Percentiles rank a stretch among this genome's conserved stretches.
These are phyloP conservation scores for Eurypyga helias DNA, from an alignment of 2,113 vertebrate species.

Conservation along the genomic window DNA sequence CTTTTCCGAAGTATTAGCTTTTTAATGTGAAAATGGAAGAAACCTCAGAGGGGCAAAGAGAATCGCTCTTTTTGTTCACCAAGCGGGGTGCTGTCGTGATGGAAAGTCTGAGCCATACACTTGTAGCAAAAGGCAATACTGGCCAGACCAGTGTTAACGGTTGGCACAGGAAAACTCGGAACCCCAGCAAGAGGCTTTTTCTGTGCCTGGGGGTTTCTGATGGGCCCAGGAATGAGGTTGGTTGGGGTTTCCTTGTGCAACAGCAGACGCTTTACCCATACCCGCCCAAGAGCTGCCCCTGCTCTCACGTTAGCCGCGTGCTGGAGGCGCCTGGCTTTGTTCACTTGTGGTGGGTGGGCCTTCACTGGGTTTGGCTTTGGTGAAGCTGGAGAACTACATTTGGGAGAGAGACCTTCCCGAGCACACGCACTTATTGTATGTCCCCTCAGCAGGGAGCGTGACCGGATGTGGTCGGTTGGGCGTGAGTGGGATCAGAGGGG, in stretches of 20 bases:
- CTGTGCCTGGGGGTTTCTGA: background rate
- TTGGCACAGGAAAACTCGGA: background rate
- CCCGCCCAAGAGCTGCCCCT: background rate
- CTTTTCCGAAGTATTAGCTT: constrained; percentile 44
- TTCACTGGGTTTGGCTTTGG: background rate
- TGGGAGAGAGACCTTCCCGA: background rate
- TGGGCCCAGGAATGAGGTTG: background rate
- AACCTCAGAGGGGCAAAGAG: background rate
- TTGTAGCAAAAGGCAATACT: constrained; percentile 44
- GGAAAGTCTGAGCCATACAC: constrained; percentile 56
- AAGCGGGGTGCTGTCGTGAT: background rate
- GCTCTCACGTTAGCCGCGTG: background rate
- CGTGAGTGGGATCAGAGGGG: background rate
- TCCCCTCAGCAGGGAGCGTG: constrained; percentile 18
- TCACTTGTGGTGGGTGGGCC: background rate
- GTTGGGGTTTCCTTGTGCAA: background rate
- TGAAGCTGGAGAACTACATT: background rate
- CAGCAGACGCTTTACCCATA: background rate
- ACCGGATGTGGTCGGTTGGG: background rate
- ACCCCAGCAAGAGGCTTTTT: background rate
- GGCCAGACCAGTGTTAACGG: constrained; percentile 49
- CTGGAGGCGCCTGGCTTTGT: background rate
- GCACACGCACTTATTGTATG: background rate
- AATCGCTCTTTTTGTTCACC: constrained; percentile 12
- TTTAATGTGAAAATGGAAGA: constrained; percentile 56